Evolutionary conservation across 53 echinoderm and acorn worm genomes (phyloP), one percentile per base, ranked within the genome.

Genomic region (Apostichopus leukothele): DNA sequence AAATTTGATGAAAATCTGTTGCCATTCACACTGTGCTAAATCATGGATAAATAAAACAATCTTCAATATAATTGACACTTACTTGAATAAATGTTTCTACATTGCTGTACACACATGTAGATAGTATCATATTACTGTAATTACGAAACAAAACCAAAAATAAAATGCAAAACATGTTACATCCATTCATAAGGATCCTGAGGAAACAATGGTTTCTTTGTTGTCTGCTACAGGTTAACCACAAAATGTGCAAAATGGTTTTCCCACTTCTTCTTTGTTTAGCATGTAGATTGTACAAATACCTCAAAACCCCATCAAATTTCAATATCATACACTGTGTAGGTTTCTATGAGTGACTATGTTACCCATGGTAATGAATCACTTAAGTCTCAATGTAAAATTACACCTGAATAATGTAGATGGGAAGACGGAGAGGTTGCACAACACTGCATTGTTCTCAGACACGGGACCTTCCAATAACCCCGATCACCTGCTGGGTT

Each of bases 191-290:
- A 76, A 50, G 39, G 26, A 76, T 18, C 51, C 50, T 50, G 8
- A 81, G 81, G 81, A 81, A 81, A 81, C 81, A 81, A 59, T 81
- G 57, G 81, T 81, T 57, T 4, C 81, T 81, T 81, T 81, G 81
- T 81, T 81, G 81, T 81, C 81, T 81, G 59, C 81, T 9, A 81
- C 19, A 55, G 71, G 19, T 19, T 81, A 81, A 81, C 81, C 81
- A 55, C 81, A 81, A 54, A 80, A 39, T 39, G 39, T 39, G 39
- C 81, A 81, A 81, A 81, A 57, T 7, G 51, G 8, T 55, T 19
- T 71, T 71, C 71, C 71, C 20, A 6, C 18, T n/a, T 21, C 71
- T 6, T 16, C 71, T 71, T 71, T n/a, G 53, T 21, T 79, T 79
- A 52, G 11, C 3, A 39, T 39, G 39, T 3, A 39, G 39, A 39